Percentiles rank a stretch among this genome's conserved stretches.
Conservation (phyloP, 2,113 vertebrate species). For the Xenopus tropicalis region UCB_Xtro_10.0 CM004443.2:158006501-158007000, state of each 20-base stretch:
- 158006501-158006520: no score
- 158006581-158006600: no score
- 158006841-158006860: conserved; percentile 94
- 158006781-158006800: conserved; percentile 72
- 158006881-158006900: conserved; percentile 95
- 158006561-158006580: no score
- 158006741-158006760: conserved; percentile 73
- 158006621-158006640: no score
- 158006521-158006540: no score
- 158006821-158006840: conserved; percentile 96
- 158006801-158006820: conserved; percentile 74
- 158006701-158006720: background rate
- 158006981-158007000: no score
- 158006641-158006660: no score
- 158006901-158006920: conserved; percentile 97
- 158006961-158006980: no score
- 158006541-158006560: no score
- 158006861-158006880: conserved; percentile 91
- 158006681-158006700: background rate
- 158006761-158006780: conserved; percentile 84
- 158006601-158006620: no score
- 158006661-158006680: background rate
- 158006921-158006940: conserved; percentile 46
- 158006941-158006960: no score
- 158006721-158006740: conserved; percentile 58